Evolutionary conservation across 92 coral and sea anemone genomes (phyloP).

Genomic region (Porites evermanni): DNA sequence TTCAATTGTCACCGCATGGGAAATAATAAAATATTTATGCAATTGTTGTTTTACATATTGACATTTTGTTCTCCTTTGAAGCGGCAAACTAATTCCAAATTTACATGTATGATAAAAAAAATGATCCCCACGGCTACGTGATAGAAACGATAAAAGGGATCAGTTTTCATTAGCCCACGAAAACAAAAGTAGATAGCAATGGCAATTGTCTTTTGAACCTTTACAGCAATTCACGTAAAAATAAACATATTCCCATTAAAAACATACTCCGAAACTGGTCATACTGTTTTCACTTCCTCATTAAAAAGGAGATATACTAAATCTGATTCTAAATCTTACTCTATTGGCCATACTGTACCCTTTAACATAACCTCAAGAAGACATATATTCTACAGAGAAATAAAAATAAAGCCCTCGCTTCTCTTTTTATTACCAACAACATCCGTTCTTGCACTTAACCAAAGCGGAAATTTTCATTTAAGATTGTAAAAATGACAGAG

Average conservation of each 20-base stretch:
- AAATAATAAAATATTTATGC: too few relatives aligned
- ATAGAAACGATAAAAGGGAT: not conserved
- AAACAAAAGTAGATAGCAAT: not conserved
- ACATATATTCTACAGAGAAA: not conserved
- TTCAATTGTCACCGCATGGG: not conserved
- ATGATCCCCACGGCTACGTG: not conserved
- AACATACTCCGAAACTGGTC: too few relatives aligned
- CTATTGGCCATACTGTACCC: too few relatives aligned
- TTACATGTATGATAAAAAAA: not conserved
- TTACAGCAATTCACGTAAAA: too few relatives aligned
- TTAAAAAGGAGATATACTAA: too few relatives aligned
- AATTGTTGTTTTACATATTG: not conserved
- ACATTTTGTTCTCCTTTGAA: too few relatives aligned
- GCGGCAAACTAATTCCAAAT: not conserved
- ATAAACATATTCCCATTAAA: too few relatives aligned
- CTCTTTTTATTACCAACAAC: not conserved
- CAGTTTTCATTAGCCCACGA: not conserved
- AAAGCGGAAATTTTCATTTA: not conserved
- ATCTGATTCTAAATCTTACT: too few relatives aligned
- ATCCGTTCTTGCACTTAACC: not conserved
- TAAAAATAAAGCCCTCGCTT: not conserved
- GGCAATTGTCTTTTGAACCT: too few relatives aligned
- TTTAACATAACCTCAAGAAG: too few relatives aligned
- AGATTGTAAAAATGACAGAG: not conserved
- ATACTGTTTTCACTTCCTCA: too few relatives aligned